These are phyloP conservation scores for Ctenodactylus gundi DNA, from an alignment of 2,113 vertebrate genomes.

Conservation along the genomic window DNA sequence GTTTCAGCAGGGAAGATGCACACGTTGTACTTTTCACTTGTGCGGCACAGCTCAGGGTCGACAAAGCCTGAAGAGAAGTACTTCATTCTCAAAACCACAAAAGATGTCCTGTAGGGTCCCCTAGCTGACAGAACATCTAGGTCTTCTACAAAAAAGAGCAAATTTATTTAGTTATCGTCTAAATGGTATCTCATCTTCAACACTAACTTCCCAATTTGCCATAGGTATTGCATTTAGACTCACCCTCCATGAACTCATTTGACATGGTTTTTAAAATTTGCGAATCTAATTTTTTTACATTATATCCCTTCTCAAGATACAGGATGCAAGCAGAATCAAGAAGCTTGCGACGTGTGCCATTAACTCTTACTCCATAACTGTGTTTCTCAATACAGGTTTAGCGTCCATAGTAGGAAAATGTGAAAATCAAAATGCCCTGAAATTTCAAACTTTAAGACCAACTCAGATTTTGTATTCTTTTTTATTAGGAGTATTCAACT, in stretches of 20 bases:
- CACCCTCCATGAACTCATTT: background rate
- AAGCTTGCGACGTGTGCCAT: background rate
- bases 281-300: background rate
- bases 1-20: constrained; percentile 63
- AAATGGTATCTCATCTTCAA: background rate
- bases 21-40: constrained; percentile 66
- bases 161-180: background rate
- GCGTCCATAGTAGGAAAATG: background rate
- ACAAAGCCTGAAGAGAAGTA: constrained; percentile 53
- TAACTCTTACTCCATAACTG: background rate
- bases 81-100: constrained; percentile 29
- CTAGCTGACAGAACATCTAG: background rate
- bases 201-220: background rate
- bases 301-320: background rate
- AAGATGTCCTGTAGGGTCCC: background rate
- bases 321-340: constrained; percentile 1
- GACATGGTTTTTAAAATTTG: background rate
- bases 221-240: background rate
- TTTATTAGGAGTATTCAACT: background rate
- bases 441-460: background rate
- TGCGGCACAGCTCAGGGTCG: constrained; percentile 1
- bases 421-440: background rate
- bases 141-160: background rate
- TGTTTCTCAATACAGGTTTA: background rate
- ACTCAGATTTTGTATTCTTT: background rate